Evolutionary conservation across 1,140 invertebrate genomes (phyloP), one percentile per base, ranked within the genome.

Genomic region (Drosophila tristis): DNA sequence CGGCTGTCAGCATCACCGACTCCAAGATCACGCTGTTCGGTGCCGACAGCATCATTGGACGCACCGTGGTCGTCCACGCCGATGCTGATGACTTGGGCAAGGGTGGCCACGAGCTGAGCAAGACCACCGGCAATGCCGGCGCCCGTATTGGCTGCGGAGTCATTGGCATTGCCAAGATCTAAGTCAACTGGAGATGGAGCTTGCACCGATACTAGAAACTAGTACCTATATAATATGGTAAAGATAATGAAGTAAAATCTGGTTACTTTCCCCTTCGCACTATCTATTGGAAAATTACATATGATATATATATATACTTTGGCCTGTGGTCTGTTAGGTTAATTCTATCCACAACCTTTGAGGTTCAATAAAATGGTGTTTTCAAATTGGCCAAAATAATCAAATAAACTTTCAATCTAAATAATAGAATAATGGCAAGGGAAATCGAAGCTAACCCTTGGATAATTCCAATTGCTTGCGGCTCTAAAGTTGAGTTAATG

Each of bases 121-220:
- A 96, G 93, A 97, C 97, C 11, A 99, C 98, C 54, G 99, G 99
- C 31, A 99, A 99, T 93, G 98, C 99, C 74, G 99, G 99, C 4
- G 98, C 95, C 56, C 95, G 99, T 78, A 93, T 98, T 68, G 98
- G 98, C 20, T 99, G 99, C 92, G 98, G 98, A 61, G 97, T 99
- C n/a, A 98, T 99, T 93, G 99, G 98, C 42, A 94, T 98, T 61
- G 78, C 81, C 48, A 92, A 92, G 61, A 75, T 78, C 58, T 91
- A 90, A 91, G 45, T 53, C 35, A 29, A 26, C 61, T 45, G 56
- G 8, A 29, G 26, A 71, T 35, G 47, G 25, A 60, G 13, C 11
- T 26, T 29, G 26, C 26, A 29, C 9, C 35, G 35, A 39, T 11
- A 13, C 35, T 39, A 39, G 35, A 39, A 39, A 39, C 35, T 39